These are phyloP conservation scores for Protosalanx chinensis DNA, from an alignment of 2,797 vertebrate species.

Conservation along the genomic window DNA sequence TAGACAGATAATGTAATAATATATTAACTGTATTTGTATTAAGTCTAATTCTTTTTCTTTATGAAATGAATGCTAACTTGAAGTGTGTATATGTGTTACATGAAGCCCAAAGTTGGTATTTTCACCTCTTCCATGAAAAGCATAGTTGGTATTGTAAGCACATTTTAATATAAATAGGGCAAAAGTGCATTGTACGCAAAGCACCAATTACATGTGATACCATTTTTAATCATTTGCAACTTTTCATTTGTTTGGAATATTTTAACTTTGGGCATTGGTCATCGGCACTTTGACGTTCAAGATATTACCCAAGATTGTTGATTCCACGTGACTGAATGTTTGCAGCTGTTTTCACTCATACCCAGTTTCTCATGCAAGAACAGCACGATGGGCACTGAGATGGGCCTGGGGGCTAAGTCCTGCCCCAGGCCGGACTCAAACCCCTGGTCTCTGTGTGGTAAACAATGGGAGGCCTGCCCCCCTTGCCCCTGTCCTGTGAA, in stretches of 20 bases:
- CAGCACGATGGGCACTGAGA: constrained; percentile 51
- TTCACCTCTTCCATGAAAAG: too few species aligned
- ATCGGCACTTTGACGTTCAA: constrained; percentile 5
- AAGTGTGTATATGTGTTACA: background rate
- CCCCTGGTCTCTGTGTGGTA: constrained; percentile 32
- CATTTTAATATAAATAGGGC: background rate
- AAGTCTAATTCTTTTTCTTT: constrained; percentile 6
- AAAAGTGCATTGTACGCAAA: background rate
- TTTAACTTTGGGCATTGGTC: background rate
- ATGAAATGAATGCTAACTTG: constrained; percentile 1
- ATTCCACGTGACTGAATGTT: constrained; percentile 37
- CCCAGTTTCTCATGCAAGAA: constrained; percentile 55
- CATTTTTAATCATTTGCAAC: background rate
- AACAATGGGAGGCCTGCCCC: constrained; percentile 46
- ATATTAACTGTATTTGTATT: constrained; percentile 26
- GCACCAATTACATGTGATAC: background rate
- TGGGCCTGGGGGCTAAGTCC: constrained; percentile 41
- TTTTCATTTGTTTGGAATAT: background rate
- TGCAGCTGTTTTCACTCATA: constrained; percentile 49
- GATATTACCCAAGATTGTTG: constrained; percentile 36
- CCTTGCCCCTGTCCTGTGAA: constrained; percentile 30
- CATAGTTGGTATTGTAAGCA: background rate
- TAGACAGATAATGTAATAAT: background rate
- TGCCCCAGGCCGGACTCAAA: constrained; percentile 44
- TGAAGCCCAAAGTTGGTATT: too few species aligned